Evolutionary conservation across 2,113 vertebrate genomes (phyloP), one percentile per base, ranked within the genome.

Genomic region (Pyrgilauda ruficollis): DNA sequence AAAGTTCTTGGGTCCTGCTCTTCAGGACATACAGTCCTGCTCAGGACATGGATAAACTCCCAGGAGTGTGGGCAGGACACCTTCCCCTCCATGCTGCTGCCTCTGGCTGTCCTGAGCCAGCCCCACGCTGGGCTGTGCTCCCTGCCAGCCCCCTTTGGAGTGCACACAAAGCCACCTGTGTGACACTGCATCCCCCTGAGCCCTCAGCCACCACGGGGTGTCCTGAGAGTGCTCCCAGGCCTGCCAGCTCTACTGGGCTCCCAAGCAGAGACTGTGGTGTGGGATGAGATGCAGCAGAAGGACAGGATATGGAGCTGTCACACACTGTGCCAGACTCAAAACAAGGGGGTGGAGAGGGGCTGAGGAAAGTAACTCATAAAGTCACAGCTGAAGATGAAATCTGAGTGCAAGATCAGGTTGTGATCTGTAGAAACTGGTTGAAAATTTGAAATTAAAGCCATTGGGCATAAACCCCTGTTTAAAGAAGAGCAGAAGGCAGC

Each of bases 211-310:
- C 47, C 46, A 19, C 1, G 5, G 52, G 8, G 9, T 19, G 13
- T 47, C 66, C 79, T 63, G 39, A 6, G 13, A 26, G 11, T 8
- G 28, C n/a, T n/a, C 62, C 46, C 17, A 37, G 31, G 18, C 22
- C 55, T 70, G 33, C 31, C 0, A 0, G 13, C 66, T 85, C 31
- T 20, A 2, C 28, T 18, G 56, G 9, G 2, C 6, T 86, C n/a
- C 43, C 3, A 1, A 8, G 30, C 1, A 1, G 14, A 18, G 8
- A 7, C 59, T 0, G 0, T 46, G 44, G 16, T 49, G 13, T 77
- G 53, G 62, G 31, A 19, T 70, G 67, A 41, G 31, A 41, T 58
- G 43, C 62, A 63, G 43, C 18, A 70, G 55, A 43, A 85, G 16
- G 14, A 37, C 30, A 35, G 79, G 33, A 27, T 15, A 6, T 17